Percentiles rank a stretch among this genome's conserved stretches.
Evolutionary conservation across 2,888 invertebrate species (phyloP).

Genomic region (Hyposoter dolosus): DNA sequence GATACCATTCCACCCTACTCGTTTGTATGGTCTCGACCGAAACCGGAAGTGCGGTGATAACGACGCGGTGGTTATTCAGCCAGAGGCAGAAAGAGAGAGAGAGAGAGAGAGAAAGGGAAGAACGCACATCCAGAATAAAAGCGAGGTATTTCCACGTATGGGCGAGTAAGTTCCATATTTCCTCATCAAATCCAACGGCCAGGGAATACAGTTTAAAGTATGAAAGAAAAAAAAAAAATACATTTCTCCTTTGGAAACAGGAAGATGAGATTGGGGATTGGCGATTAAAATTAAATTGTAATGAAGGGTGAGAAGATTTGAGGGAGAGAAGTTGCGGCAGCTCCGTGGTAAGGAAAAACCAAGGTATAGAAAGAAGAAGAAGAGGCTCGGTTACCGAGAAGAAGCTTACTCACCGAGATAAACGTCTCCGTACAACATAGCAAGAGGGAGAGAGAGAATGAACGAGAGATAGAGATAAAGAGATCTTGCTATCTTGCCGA

Average conservation of each 20-base stretch:
- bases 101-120: neutral
- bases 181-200: conserved; percentile 47
- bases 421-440: conserved; percentile 70
- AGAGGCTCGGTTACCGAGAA: conserved; percentile 67
- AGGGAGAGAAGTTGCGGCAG: conserved; percentile 59
- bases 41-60: conserved; percentile 70
- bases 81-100: conserved; percentile 23
- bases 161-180: conserved; percentile 19
- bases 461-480: conserved; percentile 48
- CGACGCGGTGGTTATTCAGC: conserved; percentile 67
- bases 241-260: neutral
- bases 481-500: conserved; percentile 77
- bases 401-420: conserved; percentile 80
- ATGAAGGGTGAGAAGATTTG: conserved; percentile 37
- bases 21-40: conserved; percentile 50
- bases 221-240: conserved; percentile 26
- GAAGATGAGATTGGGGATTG: conserved; percentile 31
- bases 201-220: conserved; percentile 17
- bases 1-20: conserved; percentile 52
- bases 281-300: conserved; percentile 67
- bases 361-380: conserved; percentile 31
- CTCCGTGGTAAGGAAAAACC: conserved; percentile 58
- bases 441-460: conserved; percentile 53
- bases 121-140: conserved; percentile 54
- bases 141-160: conserved; percentile 21